Evolutionary conservation across 2,797 vertebrate genomes (phyloP).

Genomic region (Centroberyx gerrardi): DNA sequence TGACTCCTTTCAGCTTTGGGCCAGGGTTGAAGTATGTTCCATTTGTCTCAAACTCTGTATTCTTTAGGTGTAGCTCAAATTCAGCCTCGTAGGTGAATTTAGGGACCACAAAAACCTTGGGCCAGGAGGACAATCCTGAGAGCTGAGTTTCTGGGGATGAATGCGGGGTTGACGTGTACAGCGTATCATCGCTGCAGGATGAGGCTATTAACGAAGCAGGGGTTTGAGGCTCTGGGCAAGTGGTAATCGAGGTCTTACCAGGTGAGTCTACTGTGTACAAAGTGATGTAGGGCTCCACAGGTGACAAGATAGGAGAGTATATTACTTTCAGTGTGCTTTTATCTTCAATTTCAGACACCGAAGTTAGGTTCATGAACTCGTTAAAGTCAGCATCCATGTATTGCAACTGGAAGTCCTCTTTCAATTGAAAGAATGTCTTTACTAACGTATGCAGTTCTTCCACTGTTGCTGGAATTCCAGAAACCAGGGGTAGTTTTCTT

Average conservation of each 20-base stretch:
- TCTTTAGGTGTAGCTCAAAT: constrained; percentile 43
- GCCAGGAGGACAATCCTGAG: constrained; percentile 24
- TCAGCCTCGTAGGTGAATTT: constrained; percentile 42
- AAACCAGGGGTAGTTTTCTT: constrained; percentile 34
- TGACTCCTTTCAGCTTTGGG: constrained; percentile 43
- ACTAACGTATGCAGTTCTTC: constrained; percentile 7
- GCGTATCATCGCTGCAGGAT: constrained; percentile 14
- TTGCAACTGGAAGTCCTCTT: constrained; percentile 50
- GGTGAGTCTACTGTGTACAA: constrained; percentile 7
- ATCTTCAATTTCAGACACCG: constrained; percentile 42
- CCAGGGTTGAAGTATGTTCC: constrained; percentile 44
- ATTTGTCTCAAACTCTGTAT: constrained; percentile 38
- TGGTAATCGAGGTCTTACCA: neutral
- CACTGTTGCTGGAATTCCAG: constrained; percentile 41
- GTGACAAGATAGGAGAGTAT: constrained; percentile 4
- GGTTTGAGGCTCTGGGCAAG: neutral
- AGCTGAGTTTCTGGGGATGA: constrained; percentile 29
- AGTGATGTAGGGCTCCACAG: constrained; percentile 17
- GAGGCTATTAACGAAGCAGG: constrained; percentile 18
- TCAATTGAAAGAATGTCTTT: constrained; percentile 38
- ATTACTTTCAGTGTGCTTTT: constrained; percentile 48
- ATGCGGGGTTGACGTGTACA: constrained; percentile 25
- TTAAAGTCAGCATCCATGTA: constrained; percentile 56
- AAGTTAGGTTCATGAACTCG: constrained; percentile 47
- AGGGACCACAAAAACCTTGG: constrained; percentile 39